Evolutionary conservation across 2,797 vertebrate genomes (phyloP).

Genomic region (Thripadectes ignobilis): DNA sequence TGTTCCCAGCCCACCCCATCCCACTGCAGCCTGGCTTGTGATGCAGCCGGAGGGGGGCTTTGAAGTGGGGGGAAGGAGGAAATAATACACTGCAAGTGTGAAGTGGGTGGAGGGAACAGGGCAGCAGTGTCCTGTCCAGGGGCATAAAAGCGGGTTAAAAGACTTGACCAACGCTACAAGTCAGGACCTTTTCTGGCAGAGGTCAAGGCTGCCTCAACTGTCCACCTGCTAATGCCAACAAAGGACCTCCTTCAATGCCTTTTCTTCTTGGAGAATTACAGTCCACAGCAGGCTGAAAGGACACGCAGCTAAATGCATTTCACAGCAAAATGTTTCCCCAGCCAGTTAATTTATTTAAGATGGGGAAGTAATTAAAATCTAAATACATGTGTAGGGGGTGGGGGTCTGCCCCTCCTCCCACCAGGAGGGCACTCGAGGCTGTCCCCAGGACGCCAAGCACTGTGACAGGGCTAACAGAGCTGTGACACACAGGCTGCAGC

Average conservation of each 20-base stretch:
- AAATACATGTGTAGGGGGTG: conserved; percentile 56
- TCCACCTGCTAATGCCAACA: conserved; percentile 67
- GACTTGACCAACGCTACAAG: conserved; percentile 54
- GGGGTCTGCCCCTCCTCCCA: conserved; percentile 22
- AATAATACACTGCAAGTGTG: conserved; percentile 47
- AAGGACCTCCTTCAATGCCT: conserved; percentile 60
- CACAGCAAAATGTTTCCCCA: conserved; percentile 46
- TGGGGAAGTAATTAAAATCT: conserved; percentile 61
- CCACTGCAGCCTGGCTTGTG: not conserved
- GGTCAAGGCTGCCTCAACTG: conserved; percentile 64
- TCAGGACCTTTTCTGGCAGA: conserved; percentile 49
- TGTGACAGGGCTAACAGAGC: not conserved
- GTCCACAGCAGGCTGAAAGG: conserved; percentile 45
- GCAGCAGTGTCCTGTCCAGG: conserved; percentile 23
- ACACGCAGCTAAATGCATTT: conserved; percentile 15
- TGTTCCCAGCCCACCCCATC: not conserved
- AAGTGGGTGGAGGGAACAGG: conserved; percentile 48
- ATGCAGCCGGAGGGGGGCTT: not conserved
- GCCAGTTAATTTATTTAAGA: conserved; percentile 49
- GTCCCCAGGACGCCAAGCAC: not conserved
- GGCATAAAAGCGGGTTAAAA: conserved; percentile 28
- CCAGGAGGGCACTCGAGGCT: not conserved
- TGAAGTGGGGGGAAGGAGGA: not conserved
- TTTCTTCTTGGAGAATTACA: conserved; percentile 49
- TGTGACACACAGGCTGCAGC: not conserved